These are phyloP conservation scores for Scaptomyza caliginosa DNA, from an alignment of 2,888 invertebrate species.

Conservation along the genomic window DNA sequence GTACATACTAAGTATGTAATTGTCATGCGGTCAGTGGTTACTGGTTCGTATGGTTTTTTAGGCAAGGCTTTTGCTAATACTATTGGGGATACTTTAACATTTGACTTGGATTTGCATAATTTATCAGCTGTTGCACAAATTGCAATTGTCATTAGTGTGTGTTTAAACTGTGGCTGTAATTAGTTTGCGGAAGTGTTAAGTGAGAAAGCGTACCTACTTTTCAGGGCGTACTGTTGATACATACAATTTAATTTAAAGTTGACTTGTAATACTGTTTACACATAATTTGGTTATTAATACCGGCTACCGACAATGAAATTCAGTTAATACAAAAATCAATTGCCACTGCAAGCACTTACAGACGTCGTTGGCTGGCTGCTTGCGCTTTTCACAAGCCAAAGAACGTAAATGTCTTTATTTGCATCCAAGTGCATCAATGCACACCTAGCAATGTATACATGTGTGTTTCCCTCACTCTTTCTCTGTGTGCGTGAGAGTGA, in stretches of 20 bases:
- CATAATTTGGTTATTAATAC: slow-evolving; percentile 62
- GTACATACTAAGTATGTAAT: background rate
- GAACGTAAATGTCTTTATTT: slow-evolving; percentile 50
- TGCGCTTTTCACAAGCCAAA: slow-evolving; percentile 32
- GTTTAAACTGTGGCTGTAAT: background rate
- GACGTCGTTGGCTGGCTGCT: slow-evolving; percentile 32
- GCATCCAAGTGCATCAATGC: slow-evolving; percentile 28
- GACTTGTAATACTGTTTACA: slow-evolving; percentile 47
- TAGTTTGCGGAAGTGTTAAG: background rate
- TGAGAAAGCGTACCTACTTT: slow-evolving; percentile 25
- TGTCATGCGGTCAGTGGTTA: slow-evolving; percentile 17
- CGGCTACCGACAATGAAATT: slow-evolving; percentile 30
- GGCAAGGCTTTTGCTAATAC: slow-evolving; percentile 2
- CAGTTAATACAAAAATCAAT: slow-evolving; percentile 62
- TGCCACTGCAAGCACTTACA: slow-evolving; percentile 60
- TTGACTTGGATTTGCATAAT: slow-evolving; percentile 52
- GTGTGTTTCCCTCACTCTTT: slow-evolving; percentile 3
- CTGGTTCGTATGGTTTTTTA: background rate
- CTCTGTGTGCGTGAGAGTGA: slow-evolving; percentile 15
- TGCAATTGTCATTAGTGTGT: slow-evolving; percentile 34
- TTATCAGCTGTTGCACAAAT: slow-evolving; percentile 24
- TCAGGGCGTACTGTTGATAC: background rate
- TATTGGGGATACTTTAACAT: slow-evolving; percentile 18
- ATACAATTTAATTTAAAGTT: slow-evolving; percentile 1
- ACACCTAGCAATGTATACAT: slow-evolving; percentile 22